phyloP scores from a whole-genome alignment of 2,113 vertebrate genomes.

The Rhynchomys soricoides region DNA sequence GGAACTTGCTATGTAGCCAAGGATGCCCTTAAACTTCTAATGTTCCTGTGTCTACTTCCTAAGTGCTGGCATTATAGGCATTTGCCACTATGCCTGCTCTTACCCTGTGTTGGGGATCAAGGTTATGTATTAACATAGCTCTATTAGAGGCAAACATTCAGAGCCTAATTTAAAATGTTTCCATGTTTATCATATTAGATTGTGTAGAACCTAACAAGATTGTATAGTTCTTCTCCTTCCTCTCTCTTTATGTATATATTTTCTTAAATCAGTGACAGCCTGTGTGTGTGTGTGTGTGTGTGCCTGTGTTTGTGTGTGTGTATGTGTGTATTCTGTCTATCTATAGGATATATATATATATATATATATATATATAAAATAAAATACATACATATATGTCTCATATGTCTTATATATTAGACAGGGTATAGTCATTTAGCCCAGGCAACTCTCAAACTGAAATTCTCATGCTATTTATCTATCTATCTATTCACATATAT shows the following conservation, averaged over 20 bases:
- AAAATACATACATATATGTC: background rate
- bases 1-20: background rate
- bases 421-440: background rate
- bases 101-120: background rate
- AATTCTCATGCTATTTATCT: background rate
- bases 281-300: background rate
- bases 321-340: background rate
- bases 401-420: background rate
- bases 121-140: background rate
- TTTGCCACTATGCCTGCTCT: background rate
- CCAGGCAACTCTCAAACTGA: background rate
- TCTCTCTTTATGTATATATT: background rate
- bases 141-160: background rate
- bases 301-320: too few species aligned
- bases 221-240: background rate
- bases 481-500: background rate
- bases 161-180: background rate
- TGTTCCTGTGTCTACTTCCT: background rate
- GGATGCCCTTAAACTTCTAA: background rate
- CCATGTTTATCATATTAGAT: background rate
- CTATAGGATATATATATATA: background rate
- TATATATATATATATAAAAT: background rate
- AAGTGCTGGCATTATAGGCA: background rate
- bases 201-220: background rate
- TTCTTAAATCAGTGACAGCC: background rate